phyloP scores from a whole-genome alignment of 2,797 vertebrate species.

The Siniperca undulata region DNA sequence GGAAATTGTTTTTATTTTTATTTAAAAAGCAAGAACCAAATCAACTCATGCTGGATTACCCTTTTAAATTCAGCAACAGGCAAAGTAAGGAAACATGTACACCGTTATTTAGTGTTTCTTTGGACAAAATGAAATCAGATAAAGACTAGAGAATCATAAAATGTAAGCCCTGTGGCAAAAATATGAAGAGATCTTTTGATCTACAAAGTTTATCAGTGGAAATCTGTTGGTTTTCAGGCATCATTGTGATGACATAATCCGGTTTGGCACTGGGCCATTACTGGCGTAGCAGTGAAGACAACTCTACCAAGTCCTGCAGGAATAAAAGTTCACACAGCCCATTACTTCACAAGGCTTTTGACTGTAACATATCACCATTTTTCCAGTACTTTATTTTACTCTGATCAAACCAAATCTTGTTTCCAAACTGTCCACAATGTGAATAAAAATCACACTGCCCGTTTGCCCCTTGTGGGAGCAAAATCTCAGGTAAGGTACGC shows the following conservation, averaged over 20 bases:
- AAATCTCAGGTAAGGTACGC: rapidly evolving
- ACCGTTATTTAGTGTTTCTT: constrained; percentile 21
- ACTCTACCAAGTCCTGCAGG: constrained; percentile 20
- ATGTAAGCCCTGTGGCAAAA: constrained; percentile 15
- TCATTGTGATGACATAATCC: constrained; percentile 54
- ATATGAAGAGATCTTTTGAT: constrained; percentile 40
- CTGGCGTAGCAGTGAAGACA: constrained; percentile 19
- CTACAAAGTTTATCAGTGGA: constrained; percentile 17
- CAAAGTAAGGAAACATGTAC: constrained; percentile 6
- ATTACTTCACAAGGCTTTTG: neutral
- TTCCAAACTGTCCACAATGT: neutral
- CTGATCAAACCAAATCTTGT: constrained; percentile 9
- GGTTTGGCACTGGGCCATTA: constrained; percentile 16
- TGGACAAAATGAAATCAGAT: constrained; percentile 33
- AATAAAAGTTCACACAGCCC: constrained; percentile 9
- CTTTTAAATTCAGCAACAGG: constrained; percentile 10
- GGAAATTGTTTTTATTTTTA: neutral
- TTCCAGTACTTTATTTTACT: constrained; percentile 11
- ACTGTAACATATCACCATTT: neutral
- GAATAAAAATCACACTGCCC: neutral
- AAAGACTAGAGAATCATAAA: constrained; percentile 27
- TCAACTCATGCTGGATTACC: neutral
- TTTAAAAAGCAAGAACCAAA: neutral
- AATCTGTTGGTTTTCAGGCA: constrained; percentile 30
- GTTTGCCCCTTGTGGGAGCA: neutral